Evolutionary conservation across 2,797 vertebrate genomes (phyloP).

Genomic region (Lutjanus campechanus): DNA sequence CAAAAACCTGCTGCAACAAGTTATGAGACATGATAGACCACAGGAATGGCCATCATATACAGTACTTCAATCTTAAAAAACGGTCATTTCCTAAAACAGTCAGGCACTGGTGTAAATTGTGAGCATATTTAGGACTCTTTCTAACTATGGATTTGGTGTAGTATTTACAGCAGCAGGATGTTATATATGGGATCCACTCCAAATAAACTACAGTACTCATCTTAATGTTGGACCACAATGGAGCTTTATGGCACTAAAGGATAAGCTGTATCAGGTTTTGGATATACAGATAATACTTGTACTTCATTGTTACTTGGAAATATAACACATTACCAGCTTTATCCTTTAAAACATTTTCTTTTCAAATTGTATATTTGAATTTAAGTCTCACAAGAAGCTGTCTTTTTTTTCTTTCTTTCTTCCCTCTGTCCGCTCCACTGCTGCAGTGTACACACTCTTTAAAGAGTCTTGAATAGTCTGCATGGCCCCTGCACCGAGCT

Average conservation of each 20-base stretch:
- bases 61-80: not conserved
- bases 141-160: not conserved
- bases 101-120: not conserved
- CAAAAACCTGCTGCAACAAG: too few species aligned
- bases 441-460: slow-evolving; percentile 53
- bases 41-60: not conserved
- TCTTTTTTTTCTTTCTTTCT: slow-evolving; percentile 4
- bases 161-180: slow-evolving; percentile 10
- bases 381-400: not conserved
- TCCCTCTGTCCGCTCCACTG: not conserved
- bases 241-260: not conserved
- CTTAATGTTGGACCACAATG: not conserved
- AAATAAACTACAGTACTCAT: not conserved
- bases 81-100: not conserved
- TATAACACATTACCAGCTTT: not conserved
- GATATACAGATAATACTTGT: not conserved
- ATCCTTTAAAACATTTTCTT: not conserved
- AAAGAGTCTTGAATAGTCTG: slow-evolving; percentile 44
- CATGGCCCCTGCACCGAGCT: slow-evolving; percentile 61
- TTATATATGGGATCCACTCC: not conserved
- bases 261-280: not conserved
- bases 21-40: too few species aligned
- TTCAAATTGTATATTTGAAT: slow-evolving; percentile 1
- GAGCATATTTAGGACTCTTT: not conserved
- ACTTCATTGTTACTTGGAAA: not conserved